Base-by-base conservation (phyloP, 2,113 vertebrate genomes). In the Acrocephalus arundinaceus region DNA sequence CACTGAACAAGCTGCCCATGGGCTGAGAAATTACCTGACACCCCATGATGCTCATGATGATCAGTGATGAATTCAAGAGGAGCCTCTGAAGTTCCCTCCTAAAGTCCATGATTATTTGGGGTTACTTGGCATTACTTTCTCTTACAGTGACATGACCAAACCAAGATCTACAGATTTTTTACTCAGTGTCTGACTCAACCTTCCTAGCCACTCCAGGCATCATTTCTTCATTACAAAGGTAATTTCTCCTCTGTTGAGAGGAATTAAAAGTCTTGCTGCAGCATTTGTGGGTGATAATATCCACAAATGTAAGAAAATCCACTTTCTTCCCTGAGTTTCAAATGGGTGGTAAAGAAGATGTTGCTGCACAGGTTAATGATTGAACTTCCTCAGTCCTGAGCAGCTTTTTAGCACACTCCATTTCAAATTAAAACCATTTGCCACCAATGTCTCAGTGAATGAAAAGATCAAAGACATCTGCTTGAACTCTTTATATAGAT, bases 371-470 rank as follows among this genome's bases (percentile, higher is more conserved):
- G 93, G 87, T 91, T 94, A 90, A 86, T 95, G 94, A 97, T 72
- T 93, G 88, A 98, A 92, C 93, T 95, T 70, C 94, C 95, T 92
- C 92, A 96, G 96, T 96, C 96, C 87, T 58, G 71, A 95, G 90
- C 90, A 97, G 92, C 93, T 97, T 98, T 97, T 97, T 89, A 89
- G 89, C 93, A 87, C 73, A 90, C 79, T 95, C 97, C 92, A 97
- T 98, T 97, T 97, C 97, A 96, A 97, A 97, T 96, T 96, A 96
- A 97, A 97, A 88, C 66, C 65, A 87, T 93, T 89, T 94, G 87
- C 96, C 89, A 97, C 66, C 78, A 75, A 93, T 83, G 81, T 71
- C 85, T 91, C 96, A 82, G 93, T 92, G 89, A 97, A 94, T 91
- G 75, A 95, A 85, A 67, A 71, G 95, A 92, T 87, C 91, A 93